These are phyloP conservation scores for Caligus rogercresseyi DNA, from an alignment of 1,140 invertebrate genomes.

Conservation along the genomic window DNA sequence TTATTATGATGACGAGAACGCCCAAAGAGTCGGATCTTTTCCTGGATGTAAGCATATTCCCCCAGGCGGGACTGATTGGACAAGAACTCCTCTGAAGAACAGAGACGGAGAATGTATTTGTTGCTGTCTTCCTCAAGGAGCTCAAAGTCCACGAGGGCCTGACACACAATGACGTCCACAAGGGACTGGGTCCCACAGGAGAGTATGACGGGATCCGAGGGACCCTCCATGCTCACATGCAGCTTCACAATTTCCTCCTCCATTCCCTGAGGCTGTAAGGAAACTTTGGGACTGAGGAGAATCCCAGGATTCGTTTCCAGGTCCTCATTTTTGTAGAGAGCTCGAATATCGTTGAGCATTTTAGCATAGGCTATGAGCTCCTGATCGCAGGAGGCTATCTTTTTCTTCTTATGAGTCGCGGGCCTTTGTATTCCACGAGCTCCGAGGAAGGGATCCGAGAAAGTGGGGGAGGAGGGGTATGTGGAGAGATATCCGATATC, in stretches of 20 bases:
- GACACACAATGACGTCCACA: conserved; percentile 23
- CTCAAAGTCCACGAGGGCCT: not conserved
- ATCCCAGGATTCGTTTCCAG: conserved; percentile 11
- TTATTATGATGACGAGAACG: conserved; percentile 14
- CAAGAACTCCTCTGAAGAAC: not conserved
- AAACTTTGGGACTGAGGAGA: conserved; percentile 4
- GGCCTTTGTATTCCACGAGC: conserved; percentile 10
- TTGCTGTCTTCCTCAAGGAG: conserved; percentile 32
- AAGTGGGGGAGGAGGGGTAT: conserved; percentile 23
- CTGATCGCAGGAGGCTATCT: conserved; percentile 1
- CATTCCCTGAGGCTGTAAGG: not conserved
- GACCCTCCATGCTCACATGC: not conserved
- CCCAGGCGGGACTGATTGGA: not conserved
- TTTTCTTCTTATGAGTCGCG: conserved; percentile 18
- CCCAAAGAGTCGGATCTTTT: conserved; percentile 7
- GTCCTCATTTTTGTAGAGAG: conserved; percentile 3
- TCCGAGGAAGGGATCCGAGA: conserved; percentile 15
- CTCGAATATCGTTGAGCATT: conserved; percentile 2
- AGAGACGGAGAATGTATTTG: conserved; percentile 19
- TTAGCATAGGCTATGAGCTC: conserved; percentile 1
- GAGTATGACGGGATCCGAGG: not conserved
- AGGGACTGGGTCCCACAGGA: not conserved
- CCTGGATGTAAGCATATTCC: conserved; percentile 6
- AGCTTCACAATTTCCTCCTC: not conserved
- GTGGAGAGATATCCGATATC: conserved; percentile 21